Evolutionary conservation across 2,797 vertebrate genomes (phyloP).

Genomic region (Siniperca obscura): DNA sequence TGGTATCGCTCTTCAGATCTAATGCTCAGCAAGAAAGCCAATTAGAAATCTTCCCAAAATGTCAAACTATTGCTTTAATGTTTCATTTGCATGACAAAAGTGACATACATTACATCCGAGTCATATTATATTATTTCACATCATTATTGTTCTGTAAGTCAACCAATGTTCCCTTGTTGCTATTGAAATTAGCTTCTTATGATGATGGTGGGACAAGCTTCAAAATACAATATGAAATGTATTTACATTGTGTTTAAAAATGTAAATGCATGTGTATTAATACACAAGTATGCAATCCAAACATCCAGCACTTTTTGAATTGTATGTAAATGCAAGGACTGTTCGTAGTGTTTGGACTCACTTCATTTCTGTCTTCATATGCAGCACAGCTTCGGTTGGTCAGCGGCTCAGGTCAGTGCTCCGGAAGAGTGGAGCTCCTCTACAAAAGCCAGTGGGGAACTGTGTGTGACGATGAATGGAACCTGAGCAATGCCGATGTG

Average conservation of each 20-base stretch:
- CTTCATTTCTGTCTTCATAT: constrained; percentile 18
- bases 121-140: background rate
- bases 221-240: background rate
- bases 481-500: constrained; percentile 60
- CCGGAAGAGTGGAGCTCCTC: constrained; percentile 77
- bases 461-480: constrained; percentile 79
- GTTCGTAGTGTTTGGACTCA: background rate
- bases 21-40: background rate
- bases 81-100: background rate
- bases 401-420: constrained; percentile 62
- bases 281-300: background rate
- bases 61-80: background rate
- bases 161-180: background rate
- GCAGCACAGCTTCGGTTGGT: constrained; percentile 67
- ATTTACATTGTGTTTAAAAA: background rate
- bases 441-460: constrained; percentile 78
- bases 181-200: background rate
- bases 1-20: too few species aligned
- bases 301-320: background rate
- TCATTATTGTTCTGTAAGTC: background rate
- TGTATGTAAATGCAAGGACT: background rate
- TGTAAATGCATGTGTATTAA: background rate
- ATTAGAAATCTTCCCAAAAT: background rate
- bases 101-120: background rate
- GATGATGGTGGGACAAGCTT: background rate